Evolutionary conservation across 2,113 vertebrate genomes (phyloP), one percentile per base, ranked within the genome.

Genomic region (Antennarius striatus): DNA sequence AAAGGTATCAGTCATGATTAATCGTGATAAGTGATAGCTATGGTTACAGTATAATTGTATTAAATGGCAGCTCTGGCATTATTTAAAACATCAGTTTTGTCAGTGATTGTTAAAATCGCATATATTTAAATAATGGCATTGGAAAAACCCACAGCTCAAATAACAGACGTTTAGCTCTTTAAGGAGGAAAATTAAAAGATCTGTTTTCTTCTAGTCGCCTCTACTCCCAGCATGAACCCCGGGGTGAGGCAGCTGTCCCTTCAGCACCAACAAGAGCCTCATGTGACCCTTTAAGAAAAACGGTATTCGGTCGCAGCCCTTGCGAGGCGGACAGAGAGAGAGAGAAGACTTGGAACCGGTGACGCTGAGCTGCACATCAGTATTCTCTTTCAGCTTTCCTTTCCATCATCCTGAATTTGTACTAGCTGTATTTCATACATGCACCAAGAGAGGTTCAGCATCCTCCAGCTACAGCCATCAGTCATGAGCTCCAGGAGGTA

Each of bases 401-500:
- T 57, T 50, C 52, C 47, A 45, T 61, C 7, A 10, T 61, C 42
- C 62, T 42, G 3, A 56, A 48, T 69, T 59, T 43, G n/a, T 7
- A 36, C 32, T 3, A 36, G 5, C 32, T 29, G 29, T 0, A 14
- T 15, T 29, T 36, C 10, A 9, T 36, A 5, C 30, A 5, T n/a
- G 30, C 9, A n/a, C 29, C 29, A 4, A 14, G 52, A 54, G 29
- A 36, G 32, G 51, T 69, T 60, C 62, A 13, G 54, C 69, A 17
- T 72, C 81, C 57, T 71, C 47, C 76, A 5, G 60, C 49, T 69
- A 50, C 63, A 2, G 16, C 61, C 43, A 63, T 48, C 60, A 77
- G 56, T 52, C 75, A 86, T 88, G 83, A 71, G 66, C 60, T 68
- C 75, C 36, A 49, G 28, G 65, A 82, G 87, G 89, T 90, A 85